Conservation (phyloP, 2,113 vertebrate genomes). For the Poeciliopsis retropinna region DNA sequence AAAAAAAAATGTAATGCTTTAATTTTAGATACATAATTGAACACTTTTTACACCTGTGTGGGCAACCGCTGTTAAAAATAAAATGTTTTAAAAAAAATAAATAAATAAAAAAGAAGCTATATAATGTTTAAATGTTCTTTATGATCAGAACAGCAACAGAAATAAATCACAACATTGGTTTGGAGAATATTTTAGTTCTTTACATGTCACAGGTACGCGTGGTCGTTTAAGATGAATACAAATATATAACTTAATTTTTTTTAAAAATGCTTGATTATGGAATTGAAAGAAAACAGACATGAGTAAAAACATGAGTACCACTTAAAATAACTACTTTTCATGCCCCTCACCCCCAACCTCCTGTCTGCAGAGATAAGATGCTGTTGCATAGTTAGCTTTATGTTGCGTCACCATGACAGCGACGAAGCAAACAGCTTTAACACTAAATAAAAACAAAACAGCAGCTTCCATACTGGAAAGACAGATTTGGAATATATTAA, state of each 20-base stretch:
- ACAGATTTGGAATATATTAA: constrained; percentile 9
- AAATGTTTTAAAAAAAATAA: too few relatives aligned
- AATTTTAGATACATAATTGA: too few relatives aligned
- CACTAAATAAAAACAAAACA: neutral
- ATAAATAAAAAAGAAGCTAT: too few relatives aligned
- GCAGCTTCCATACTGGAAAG: neutral
- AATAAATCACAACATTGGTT: constrained; percentile 6
- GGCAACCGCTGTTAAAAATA: too few relatives aligned
- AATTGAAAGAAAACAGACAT: constrained; percentile 4
- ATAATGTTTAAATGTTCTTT: neutral
- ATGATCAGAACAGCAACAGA: neutral
- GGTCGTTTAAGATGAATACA: constrained; percentile 20
- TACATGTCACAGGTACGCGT: constrained; percentile 6
- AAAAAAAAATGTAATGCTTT: too few relatives aligned
- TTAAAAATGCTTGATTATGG: constrained; percentile 20
- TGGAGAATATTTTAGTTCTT: constrained; percentile 19
- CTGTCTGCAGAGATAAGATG: neutral
- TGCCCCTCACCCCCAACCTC: rapidly evolving
- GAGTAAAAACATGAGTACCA: constrained; percentile 12
- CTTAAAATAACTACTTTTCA: neutral
- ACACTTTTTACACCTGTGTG: too few relatives aligned
- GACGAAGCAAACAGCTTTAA: constrained; percentile 2
- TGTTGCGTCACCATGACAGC: neutral
- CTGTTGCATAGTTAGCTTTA: constrained; percentile 50
- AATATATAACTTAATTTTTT: constrained; percentile 20